These are phyloP conservation scores for Drosophila lacertosa DNA, from an alignment of 1,140 invertebrate genomes.

Conservation along the genomic window DNA sequence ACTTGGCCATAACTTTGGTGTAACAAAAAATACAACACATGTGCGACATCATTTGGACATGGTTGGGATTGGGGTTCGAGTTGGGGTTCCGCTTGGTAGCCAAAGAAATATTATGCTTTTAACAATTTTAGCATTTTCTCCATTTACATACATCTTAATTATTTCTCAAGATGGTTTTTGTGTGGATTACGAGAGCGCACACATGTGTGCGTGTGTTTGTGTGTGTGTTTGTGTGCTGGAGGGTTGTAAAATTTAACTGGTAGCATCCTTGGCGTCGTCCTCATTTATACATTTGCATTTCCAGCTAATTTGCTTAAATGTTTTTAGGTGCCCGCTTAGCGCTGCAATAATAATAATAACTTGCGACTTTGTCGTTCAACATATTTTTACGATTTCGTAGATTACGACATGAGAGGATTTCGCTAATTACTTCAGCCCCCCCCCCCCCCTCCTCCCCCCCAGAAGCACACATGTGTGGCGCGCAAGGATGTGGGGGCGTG, in stretches of 20 bases:
- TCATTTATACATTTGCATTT: conserved; percentile 83
- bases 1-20: conserved; percentile 64
- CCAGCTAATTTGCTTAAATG: conserved; percentile 81
- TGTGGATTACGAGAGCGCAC: conserved; percentile 63
- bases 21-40: conserved; percentile 77
- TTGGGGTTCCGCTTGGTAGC: conserved; percentile 34
- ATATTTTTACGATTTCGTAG: conserved; percentile 78
- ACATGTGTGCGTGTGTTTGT: conserved; percentile 22
- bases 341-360: conserved; percentile 79
- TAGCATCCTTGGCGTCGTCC: conserved; percentile 61
- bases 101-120: conserved; percentile 83
- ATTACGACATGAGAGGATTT: conserved; percentile 70
- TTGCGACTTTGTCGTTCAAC: conserved; percentile 66
- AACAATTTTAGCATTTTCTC: conserved; percentile 83
- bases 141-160: conserved; percentile 84
- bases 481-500: neutral
- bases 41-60: conserved; percentile 67
- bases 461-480: neutral
- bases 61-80: conserved; percentile 33
- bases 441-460: conserved; percentile 42
- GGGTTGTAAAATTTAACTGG: conserved; percentile 75
- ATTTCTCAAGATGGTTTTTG: conserved; percentile 82
- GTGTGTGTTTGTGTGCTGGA: conserved; percentile 29
- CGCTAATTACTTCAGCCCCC: conserved; percentile 70
- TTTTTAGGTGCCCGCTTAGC: conserved; percentile 67